A percentile compares a stretch with the other conserved stretches of the same genome.
Evolutionary conservation across 2,888 invertebrate genomes (phyloP).

Genomic region (Periphyllus acericola): DNA sequence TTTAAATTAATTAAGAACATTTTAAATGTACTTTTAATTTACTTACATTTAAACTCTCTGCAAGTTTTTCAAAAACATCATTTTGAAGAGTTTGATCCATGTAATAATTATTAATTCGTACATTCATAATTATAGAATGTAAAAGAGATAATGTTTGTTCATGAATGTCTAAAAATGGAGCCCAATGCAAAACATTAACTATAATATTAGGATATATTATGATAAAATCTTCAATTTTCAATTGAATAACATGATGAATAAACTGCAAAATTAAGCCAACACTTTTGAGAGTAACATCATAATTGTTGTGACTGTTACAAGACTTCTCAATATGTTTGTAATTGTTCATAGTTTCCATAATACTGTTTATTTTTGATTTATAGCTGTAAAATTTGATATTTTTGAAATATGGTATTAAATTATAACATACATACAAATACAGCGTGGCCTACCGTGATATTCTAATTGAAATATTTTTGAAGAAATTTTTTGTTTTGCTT

Average conservation of each 20-base stretch:
- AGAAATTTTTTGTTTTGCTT: too few species aligned
- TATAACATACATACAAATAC: not conserved
- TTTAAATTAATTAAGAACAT: not conserved
- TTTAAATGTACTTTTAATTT: not conserved
- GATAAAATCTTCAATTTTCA: slow-evolving; percentile 22
- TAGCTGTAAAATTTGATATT: slow-evolving; percentile 37
- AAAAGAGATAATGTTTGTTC: slow-evolving; percentile 20
- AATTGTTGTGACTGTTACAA: not conserved
- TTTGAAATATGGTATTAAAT: not conserved
- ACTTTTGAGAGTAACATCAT: slow-evolving; percentile 15
- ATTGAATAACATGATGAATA: slow-evolving; percentile 38
- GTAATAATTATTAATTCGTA: slow-evolving; percentile 9
- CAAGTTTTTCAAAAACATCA: slow-evolving; percentile 29
- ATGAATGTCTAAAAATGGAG: slow-evolving; percentile 12
- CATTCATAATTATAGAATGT: slow-evolving; percentile 28
- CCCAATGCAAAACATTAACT: slow-evolving; percentile 11
- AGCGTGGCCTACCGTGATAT: too few species aligned
- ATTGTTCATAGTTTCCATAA: slow-evolving; percentile 22
- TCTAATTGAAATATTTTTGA: too few species aligned
- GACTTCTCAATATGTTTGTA: slow-evolving; percentile 5
- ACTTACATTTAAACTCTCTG: slow-evolving; percentile 54
- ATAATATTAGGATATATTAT: slow-evolving; percentile 46
- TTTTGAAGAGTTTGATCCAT: slow-evolving; percentile 32
- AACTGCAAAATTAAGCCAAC: slow-evolving; percentile 31
- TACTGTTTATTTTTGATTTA: slow-evolving; percentile 28